Base-by-base conservation (phyloP, 2,888 invertebrate genomes). In the Aromia moschata region DNA sequence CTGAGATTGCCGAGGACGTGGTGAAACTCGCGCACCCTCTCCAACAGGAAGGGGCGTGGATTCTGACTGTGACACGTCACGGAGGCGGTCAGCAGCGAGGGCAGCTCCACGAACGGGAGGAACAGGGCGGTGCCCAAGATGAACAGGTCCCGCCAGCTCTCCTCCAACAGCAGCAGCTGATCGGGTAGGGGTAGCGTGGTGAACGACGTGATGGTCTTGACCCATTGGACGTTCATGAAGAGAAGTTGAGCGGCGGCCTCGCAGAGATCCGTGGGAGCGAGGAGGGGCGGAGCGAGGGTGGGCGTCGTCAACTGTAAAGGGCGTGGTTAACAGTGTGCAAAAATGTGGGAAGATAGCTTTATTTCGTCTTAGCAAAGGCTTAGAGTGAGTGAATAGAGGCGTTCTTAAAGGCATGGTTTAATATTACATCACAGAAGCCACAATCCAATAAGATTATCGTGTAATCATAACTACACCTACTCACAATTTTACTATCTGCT, bases 61-160 rank as follows among this genome's bases (percentile, higher is more conserved):
- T 25, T 25, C 25, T 5, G 7, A 25, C 25, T 7, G 25, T 25
- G 4, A 7, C 25, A 25, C n/a, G 82, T 74, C 66, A 85, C 82
- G 68, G 85, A 72, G 10, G 81, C 69, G 69, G 84, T 76, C 41
- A 86, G 77, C 2, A 91, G 78, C 1, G 85, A 79, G 12, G 84
- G 83, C 3, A 93, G 84, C 70, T 95, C 91, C 37, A 93, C 78
- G 41, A 93, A 77, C 0, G 93, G 91, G 58, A 93, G 87, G 71
- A 91, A 91, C 77, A 97, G 96, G 0, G 93, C 91, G 0, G 91
- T 88, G 1, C 92, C 91, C 40, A 98, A 83, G 0, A 97, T 86
- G 76, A 98, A 98, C 18, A 98, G 83, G 71, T 97, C 96, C 57
- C 91, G 84, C 98, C 98, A 98, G 1, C 93, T 91, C 70, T 93